These are phyloP conservation scores for Penaeus indicus DNA, from an alignment of 1,140 invertebrate species.

Conservation along the genomic window DNA sequence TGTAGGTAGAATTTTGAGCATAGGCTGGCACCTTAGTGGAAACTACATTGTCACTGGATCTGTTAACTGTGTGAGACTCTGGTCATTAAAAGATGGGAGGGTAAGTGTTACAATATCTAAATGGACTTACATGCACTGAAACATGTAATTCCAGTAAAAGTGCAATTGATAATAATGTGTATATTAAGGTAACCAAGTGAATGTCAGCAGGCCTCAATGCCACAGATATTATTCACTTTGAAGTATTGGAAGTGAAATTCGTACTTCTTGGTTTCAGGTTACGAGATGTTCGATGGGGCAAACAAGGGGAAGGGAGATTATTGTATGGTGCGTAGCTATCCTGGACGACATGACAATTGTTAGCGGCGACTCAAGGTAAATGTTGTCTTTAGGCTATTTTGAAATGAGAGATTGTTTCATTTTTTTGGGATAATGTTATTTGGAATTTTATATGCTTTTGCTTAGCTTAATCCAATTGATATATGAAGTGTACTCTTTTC, in stretches of 20 bases:
- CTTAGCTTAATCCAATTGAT: not conserved
- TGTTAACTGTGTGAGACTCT: conserved; percentile 85
- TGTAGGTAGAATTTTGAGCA: conserved; percentile 83
- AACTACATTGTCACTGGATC: conserved; percentile 87
- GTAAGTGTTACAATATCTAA: conserved; percentile 73
- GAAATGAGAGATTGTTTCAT: not conserved
- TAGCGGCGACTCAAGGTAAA: conserved; percentile 84
- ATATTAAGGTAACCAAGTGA: no score
- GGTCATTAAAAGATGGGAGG: conserved; percentile 86
- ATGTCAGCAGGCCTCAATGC: no score
- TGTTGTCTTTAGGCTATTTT: not conserved
- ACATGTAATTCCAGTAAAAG: not conserved
- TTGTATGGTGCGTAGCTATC: conserved; percentile 88
- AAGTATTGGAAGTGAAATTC: not conserved
- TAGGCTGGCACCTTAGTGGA: conserved; percentile 85
- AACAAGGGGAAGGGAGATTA: conserved; percentile 76
- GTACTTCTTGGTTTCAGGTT: conserved; percentile 77
- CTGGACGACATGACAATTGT: conserved; percentile 86
- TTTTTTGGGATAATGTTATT: not conserved
- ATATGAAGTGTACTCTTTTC: not conserved
- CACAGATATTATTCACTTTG: not conserved
- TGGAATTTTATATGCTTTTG: not conserved
- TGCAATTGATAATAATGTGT: not conserved
- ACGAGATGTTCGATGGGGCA: conserved; percentile 73
- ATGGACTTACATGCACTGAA: not conserved